Base-by-base conservation (phyloP, 1,140 invertebrate species). In the Drosophila tristis region DNA sequence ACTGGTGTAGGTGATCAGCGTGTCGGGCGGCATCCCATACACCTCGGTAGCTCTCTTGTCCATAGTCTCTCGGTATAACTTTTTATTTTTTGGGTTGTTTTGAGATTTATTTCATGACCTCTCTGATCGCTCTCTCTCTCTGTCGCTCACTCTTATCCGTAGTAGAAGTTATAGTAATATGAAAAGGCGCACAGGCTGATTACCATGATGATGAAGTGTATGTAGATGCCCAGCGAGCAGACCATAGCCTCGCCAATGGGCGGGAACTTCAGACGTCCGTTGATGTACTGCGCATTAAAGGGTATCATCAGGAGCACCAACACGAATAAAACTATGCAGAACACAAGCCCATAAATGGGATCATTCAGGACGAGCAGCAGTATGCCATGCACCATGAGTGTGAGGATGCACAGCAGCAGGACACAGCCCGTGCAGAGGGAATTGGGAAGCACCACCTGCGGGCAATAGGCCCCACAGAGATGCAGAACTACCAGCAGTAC, bases 11-110 rank as follows among this genome's bases (percentile, higher is more conserved):
- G 50, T 60, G 6, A 84, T 54, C 0, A 2, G 45, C 1, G 9
- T 1, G 16, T 61, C 26, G 4, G 55, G 47, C 4, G 65, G 70
- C 0, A 11, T 48, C 4, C 81, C 81, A 13, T 13, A 84, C 0
- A 80, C 29, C n/a, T 77, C 43, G 2, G 15, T 0, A n/a, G 25
- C 5, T 15, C 2, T 55, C 31, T 44, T 45, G 9, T 23, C 5
- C 8, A 7, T 1, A 29, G 16, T n/a, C 31, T 44, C n/a, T 8
- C 16, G 4, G 2, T n/a, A 9, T 16, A n/a, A 6, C n/a, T 1
- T 31, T 44, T 20, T n/a, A n/a, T 5, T 31, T 31, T 0, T 31
- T 31, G 3, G 3, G 9, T 0, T 39, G 4, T 13, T 39, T 39
- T 39, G 35, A 39, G 3, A 4, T 39, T 39, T 11, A 39, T 39